Base-by-base conservation (phyloP, 2,888 invertebrate genomes). In the Patella depressa region DNA sequence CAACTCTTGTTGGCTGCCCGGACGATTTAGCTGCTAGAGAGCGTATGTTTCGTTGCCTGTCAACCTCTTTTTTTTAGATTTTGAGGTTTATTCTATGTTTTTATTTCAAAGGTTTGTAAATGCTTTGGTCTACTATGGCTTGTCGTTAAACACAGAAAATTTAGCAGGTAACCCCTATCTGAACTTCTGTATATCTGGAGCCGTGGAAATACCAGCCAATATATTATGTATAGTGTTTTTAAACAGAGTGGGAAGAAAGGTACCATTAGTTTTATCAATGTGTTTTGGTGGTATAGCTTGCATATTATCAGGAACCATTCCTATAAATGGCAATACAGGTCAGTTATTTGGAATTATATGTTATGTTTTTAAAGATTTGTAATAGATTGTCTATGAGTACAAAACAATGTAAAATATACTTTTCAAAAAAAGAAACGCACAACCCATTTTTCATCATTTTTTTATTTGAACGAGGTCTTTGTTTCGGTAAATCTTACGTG, bases 261-360 rank as follows among this genome's bases (percentile, higher is more conserved):
- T 76, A 15, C 82, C 85, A 3, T 79, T 85, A 29, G 79, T 83
- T 34, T 71, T 78, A 3, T 82, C 85, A 71, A 85, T 86, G 85
- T 75, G 81, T 7, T 34, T 86, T 0, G 87, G 86, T 3, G 88
- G 87, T 2, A 54, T 85, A 14, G 83, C 86, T 0, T 87, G 86
- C 74, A 94, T 97, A 72, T 7, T 80, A n/a, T 77, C 80, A 2
- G 81, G 80, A 2, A 53, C 71, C 53, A 53, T 82, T 29, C 81
- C 81, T 14, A 71, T 70, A 15, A 74, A 55, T n/a, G 17, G 57
- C 14, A 74, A 65, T 17, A 53, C 72, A 74, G 45, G 65, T 75
- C 34, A 34, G 34, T 34, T 5, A 34, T 34, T 34, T 34, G 4
- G 34, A 34, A 34, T 34, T 3, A 3, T 34, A 34, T 34, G 34